phyloP scores from a whole-genome alignment of 2,797 vertebrate species.

The Sebastolobus altivelis region DNA sequence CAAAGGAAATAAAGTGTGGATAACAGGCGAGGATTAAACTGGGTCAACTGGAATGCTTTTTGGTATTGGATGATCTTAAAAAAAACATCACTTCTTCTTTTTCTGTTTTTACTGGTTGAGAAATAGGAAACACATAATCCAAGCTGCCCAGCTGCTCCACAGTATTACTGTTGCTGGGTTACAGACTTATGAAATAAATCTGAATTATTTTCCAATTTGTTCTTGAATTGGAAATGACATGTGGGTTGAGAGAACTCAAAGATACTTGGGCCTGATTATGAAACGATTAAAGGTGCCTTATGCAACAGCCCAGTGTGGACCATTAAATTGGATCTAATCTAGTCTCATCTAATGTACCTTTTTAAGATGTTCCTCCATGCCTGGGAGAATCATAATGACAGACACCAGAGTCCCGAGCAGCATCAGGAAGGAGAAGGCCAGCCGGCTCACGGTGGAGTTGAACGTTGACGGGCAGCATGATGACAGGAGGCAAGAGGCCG shows the following conservation, averaged over 20 bases:
- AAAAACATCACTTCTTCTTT: neutral
- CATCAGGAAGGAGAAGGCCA: slow-evolving; percentile 92
- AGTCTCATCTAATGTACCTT: slow-evolving; percentile 81
- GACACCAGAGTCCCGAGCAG: slow-evolving; percentile 92
- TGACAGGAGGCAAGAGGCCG: slow-evolving; percentile 92
- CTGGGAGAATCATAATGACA: slow-evolving; percentile 92
- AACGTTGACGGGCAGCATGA: slow-evolving; percentile 92
- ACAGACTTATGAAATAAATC: slow-evolving; percentile 25
- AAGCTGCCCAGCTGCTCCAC: slow-evolving; percentile 13
- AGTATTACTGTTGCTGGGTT: slow-evolving; percentile 44
- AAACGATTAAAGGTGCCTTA: neutral
- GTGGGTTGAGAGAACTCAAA: neutral
- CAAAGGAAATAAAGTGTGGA: neutral
- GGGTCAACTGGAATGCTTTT: neutral
- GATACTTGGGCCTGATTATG: neutral
- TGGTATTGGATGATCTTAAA: neutral
- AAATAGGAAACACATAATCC: slow-evolving; percentile 6
- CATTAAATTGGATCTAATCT: neutral
- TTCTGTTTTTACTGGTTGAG: neutral
- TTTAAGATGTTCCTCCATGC: slow-evolving; percentile 91
- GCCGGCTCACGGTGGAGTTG: slow-evolving; percentile 91
- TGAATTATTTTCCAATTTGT: neutral
- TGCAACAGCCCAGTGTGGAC: neutral
- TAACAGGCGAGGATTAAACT: neutral
- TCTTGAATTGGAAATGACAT: neutral